Percentiles rank a stretch among this genome's conserved stretches.
Conservation (phyloP, 2,113 vertebrate genomes). For the Alligator sinensis region DNA sequence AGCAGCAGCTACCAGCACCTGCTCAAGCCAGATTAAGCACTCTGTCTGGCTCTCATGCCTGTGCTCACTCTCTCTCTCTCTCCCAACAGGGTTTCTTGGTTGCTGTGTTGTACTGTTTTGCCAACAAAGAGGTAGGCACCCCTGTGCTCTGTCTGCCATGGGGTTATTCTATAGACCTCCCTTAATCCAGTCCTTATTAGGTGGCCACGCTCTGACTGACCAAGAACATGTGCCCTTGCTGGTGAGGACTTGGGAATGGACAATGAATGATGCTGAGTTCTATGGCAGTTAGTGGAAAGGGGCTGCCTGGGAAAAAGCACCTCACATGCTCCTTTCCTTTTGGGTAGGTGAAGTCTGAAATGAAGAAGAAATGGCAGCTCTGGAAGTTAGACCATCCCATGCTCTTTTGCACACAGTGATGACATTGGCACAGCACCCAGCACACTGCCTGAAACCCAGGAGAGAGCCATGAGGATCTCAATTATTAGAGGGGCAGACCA, state of each 20-base stretch:
- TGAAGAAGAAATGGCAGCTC: slow-evolving; percentile 82
- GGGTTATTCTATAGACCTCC: neutral
- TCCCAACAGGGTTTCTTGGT: slow-evolving; percentile 83
- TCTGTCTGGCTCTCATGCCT: fast-evolving
- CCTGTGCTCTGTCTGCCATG: fast-evolving
- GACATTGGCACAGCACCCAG: too few species aligned
- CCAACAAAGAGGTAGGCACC: slow-evolving; percentile 85
- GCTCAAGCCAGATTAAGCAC: neutral
- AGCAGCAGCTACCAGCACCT: neutral
- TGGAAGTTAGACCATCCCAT: slow-evolving; percentile 76
- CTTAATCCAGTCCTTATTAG: neutral
- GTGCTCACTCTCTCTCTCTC: neutral
- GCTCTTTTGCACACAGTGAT: slow-evolving; percentile 79
- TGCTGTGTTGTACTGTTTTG: slow-evolving; percentile 87
- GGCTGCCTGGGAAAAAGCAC: neutral
- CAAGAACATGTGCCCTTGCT: too few species aligned
- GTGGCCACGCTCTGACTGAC: neutral
- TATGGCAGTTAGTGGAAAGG: neutral
- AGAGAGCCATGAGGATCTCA: neutral
- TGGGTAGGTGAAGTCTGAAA: slow-evolving; percentile 82
- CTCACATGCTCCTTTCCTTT: fast-evolving
- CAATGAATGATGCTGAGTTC: too few species aligned
- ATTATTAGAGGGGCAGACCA: neutral
- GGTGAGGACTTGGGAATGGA: too few species aligned
- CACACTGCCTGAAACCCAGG: neutral